Base-by-base conservation (phyloP, 35 echinoderm and acorn worm genomes). In the Lytechinus variegatus region DNA sequence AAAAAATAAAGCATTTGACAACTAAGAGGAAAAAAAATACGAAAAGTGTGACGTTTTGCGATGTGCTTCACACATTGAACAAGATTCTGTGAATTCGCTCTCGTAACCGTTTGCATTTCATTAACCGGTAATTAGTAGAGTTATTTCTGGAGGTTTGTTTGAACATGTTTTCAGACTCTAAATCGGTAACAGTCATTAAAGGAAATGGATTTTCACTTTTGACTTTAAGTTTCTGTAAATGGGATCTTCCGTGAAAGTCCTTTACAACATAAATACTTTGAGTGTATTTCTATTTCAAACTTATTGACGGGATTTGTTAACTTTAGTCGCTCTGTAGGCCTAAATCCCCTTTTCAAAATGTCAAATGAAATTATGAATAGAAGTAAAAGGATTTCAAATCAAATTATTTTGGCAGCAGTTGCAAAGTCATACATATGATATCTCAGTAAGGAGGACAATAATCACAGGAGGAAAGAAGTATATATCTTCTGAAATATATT, bases 61-160 rank as follows among this genome's bases (percentile, higher is more conserved):
- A 79, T 79, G 16, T 79, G 16, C 66, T 79, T 79, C 66, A 79
- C 66, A 79, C 66, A 79, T 79, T 79, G 21, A 24, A 7, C 21
- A 24, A 79, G 16, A 24, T 79, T 16, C 19, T 24, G n/a, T 79
- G 66, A 24, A 24, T 79, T 79, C 16, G 66, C 66, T n/a, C 66
- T n/a, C 66, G 66, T 79, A 79, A 79, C n/a, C 66, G n/a, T 79
- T 79, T 79, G 66, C n/a, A 24, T 79, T 79, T 79, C 66, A 79
- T 79, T 79, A 79, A 79, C 66, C 66, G 16, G 66, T 79, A 79
- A 79, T 79, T 16, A 79, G 66, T n/a, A 19, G 19, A 79, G 66
- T 79, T 79, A 24, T 79, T 79, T 79, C 19, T 79, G 16, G 66
- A 79, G 66, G 66, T 79, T 79, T 79, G n/a, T 79, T 79, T 79